Conservation (phyloP, 2,888 invertebrate species). For the Hartigia nigra region DNA sequence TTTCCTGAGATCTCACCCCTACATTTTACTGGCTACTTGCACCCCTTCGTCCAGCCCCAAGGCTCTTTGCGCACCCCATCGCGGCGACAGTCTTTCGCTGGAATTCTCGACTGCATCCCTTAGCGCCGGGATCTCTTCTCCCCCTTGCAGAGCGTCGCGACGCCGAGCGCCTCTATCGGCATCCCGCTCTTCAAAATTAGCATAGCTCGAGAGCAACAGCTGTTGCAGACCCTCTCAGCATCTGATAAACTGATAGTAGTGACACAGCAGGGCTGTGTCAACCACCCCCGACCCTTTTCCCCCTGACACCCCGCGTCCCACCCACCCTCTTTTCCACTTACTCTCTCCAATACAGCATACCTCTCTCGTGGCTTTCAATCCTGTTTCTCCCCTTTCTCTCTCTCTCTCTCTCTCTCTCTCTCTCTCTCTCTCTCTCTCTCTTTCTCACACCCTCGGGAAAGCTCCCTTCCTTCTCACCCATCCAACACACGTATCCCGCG, state of each 20-base stretch:
- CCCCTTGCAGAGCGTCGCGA: conserved; percentile 12
- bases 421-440: conserved; percentile 17
- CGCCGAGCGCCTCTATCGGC: conserved; percentile 14
- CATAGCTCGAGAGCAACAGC: conserved; percentile 60
- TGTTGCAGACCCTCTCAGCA: conserved; percentile 48
- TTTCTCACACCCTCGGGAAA: not conserved
- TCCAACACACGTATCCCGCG: not conserved
- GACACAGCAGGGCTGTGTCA: conserved; percentile 37
- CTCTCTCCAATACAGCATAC: conserved; percentile 16
- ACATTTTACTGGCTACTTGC: conserved; percentile 21
- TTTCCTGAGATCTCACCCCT: conserved; percentile 35
- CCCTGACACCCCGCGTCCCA: too few species aligned
- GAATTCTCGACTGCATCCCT: too few species aligned
- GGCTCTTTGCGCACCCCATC: not conserved
- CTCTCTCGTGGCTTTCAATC: not conserved
- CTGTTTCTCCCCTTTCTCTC: conserved; percentile 10
- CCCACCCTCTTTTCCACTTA: conserved; percentile 28
- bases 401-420: conserved; percentile 15
- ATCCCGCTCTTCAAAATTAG: conserved; percentile 53
- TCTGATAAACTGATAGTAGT: conserved; percentile 64
- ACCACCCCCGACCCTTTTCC: conserved; percentile 14
- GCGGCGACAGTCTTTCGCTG: too few species aligned
- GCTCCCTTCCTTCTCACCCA: too few species aligned
- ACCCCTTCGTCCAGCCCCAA: conserved; percentile 18
- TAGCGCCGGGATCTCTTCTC: conserved; percentile 19